These are phyloP conservation scores for Pogonomyrmex barbatus DNA, from an alignment of 1,140 invertebrate species.

Conservation along the genomic window DNA sequence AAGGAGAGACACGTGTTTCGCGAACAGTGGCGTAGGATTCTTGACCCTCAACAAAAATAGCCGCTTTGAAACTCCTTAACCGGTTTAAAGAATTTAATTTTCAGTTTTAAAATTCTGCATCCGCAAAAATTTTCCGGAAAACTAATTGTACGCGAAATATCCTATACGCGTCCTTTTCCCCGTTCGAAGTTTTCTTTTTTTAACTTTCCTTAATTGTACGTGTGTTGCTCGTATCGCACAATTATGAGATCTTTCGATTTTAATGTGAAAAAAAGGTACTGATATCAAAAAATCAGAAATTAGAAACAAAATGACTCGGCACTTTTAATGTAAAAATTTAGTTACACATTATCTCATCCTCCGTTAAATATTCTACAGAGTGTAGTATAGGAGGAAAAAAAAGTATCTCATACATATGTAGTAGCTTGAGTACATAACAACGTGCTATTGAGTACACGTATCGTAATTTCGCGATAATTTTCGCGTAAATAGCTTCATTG, in stretches of 20 bases:
- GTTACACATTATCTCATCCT: not conserved
- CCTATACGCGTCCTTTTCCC: not conserved
- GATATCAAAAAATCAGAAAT: too few relatives aligned
- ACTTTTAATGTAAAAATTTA: not conserved
- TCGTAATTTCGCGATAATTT: not conserved
- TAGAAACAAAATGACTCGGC: not conserved
- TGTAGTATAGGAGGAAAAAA: not conserved
- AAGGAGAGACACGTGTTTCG: conserved; percentile 36
- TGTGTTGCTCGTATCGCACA: too few relatives aligned
- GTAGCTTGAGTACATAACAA: not conserved
- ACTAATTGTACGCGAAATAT: not conserved
- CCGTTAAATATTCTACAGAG: not conserved
- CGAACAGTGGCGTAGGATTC: not conserved
- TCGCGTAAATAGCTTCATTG: not conserved
- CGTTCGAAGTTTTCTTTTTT: too few relatives aligned
- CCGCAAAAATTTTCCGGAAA: not conserved
- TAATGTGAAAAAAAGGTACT: too few relatives aligned
- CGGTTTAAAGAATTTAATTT: not conserved
- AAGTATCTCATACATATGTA: not conserved
- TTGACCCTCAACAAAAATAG: not conserved
- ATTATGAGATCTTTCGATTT: too few relatives aligned
- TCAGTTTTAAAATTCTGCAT: not conserved
- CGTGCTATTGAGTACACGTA: too few relatives aligned
- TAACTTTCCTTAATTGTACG: too few relatives aligned
- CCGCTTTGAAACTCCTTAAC: not conserved